These are phyloP conservation scores for Cydia strobilella DNA, from an alignment of 1,140 invertebrate genomes.

Conservation along the genomic window DNA sequence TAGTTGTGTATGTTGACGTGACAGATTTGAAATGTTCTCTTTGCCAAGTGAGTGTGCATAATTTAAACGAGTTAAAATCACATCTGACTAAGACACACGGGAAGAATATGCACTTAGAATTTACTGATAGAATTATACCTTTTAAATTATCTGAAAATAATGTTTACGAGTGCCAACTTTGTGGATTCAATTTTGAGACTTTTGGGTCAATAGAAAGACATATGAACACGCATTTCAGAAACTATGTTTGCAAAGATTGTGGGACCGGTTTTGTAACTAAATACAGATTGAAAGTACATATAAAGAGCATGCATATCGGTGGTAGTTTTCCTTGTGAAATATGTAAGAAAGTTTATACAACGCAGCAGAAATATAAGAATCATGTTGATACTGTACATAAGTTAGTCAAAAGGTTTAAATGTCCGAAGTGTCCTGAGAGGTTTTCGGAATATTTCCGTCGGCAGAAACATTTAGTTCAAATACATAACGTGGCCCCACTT, in stretches of 20 bases:
- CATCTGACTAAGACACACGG: slow-evolving; percentile 61
- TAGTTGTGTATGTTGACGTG: slow-evolving; percentile 65
- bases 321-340: slow-evolving; percentile 60
- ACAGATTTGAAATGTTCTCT: slow-evolving; percentile 59
- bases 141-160: slow-evolving; percentile 55
- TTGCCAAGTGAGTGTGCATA: slow-evolving; percentile 48
- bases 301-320: slow-evolving; percentile 61
- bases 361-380: slow-evolving; percentile 63
- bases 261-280: slow-evolving; percentile 69
- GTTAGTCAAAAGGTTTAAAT: slow-evolving; percentile 66
- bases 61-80: slow-evolving; percentile 58
- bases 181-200: slow-evolving; percentile 65
- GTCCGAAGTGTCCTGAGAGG: slow-evolving; percentile 62
- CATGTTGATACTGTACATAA: slow-evolving; percentile 67
- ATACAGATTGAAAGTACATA: slow-evolving; percentile 68
- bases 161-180: slow-evolving; percentile 60
- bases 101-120: slow-evolving; percentile 56
- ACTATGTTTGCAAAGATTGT: slow-evolving; percentile 70
- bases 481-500: slow-evolving; percentile 57
- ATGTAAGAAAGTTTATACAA: slow-evolving; percentile 63
- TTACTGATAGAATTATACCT: slow-evolving; percentile 62
- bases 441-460: slow-evolving; percentile 68
- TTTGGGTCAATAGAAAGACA: slow-evolving; percentile 71
- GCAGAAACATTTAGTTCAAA: slow-evolving; percentile 66
- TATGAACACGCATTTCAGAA: slow-evolving; percentile 72